A percentile compares a stretch with the other conserved stretches of the same genome.
phyloP scores from a whole-genome alignment of 2,888 invertebrate genomes.

The Fragum fragum region DNA sequence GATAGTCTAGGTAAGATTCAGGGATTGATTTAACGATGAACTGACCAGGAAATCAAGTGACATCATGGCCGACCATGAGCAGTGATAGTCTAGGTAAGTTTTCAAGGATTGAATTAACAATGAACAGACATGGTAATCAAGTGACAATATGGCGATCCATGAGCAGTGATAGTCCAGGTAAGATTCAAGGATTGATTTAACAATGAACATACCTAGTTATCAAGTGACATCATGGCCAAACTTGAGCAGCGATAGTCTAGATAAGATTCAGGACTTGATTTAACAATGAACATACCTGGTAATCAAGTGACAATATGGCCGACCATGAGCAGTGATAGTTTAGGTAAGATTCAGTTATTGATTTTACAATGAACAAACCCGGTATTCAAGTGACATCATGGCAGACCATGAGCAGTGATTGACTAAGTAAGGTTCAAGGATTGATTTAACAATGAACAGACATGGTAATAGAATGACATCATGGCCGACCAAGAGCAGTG shows the following conservation, averaged over 20 bases:
- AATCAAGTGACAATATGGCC: slow-evolving; percentile 81
- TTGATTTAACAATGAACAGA: too few species aligned
- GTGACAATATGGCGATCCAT: slow-evolving; percentile 82
- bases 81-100: slow-evolving; percentile 90
- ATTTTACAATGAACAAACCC: too few species aligned
- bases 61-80: slow-evolving; percentile 82
- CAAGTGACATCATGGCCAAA: too few species aligned
- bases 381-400: too few species aligned
- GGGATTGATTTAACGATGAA: slow-evolving; percentile 79
- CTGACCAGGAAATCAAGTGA: slow-evolving; percentile 74
- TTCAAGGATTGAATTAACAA: slow-evolving; percentile 79
- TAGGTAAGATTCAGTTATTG: slow-evolving; percentile 89
- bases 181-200: too few species aligned
- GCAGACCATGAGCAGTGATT: too few species aligned
- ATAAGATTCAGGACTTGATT: slow-evolving; percentile 86
- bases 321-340: slow-evolving; percentile 89
- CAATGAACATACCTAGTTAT: too few species aligned
- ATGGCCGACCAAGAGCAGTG: too few species aligned
- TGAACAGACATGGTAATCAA: slow-evolving; percentile 71
- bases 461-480: too few species aligned
- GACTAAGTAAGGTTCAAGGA: too few species aligned
- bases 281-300: slow-evolving; percentile 74
- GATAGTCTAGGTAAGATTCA: slow-evolving; percentile 89
- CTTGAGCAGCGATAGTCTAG: slow-evolving; percentile 89
- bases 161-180: slow-evolving; percentile 90